Conservation (phyloP, 1,140 invertebrate genomes). For the Microplitis demolitor region DNA sequence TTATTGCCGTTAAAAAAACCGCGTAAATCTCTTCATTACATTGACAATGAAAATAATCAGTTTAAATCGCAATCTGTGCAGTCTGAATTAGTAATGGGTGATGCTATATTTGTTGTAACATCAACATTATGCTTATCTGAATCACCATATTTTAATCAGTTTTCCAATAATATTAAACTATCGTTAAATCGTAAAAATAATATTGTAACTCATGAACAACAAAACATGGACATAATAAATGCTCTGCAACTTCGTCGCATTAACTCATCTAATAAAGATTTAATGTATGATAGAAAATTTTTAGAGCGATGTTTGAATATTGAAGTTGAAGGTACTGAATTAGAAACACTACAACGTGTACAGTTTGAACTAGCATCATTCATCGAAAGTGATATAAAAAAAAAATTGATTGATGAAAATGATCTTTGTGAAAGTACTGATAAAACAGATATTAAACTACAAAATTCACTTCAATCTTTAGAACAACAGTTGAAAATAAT, state of each 20-base stretch:
- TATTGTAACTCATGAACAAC: constrained; percentile 35
- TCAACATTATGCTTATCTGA: constrained; percentile 45
- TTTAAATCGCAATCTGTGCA: constrained; percentile 29
- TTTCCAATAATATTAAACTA: constrained; percentile 24
- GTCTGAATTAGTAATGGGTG: constrained; percentile 49
- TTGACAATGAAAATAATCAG: constrained; percentile 5
- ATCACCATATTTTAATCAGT: constrained; percentile 18
- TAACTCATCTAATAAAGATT: constrained; percentile 11
- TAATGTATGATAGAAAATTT: constrained; percentile 36
- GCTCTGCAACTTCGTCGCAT: constrained; percentile 51
- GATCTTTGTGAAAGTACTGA: constrained; percentile 1
- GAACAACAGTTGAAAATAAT: constrained; percentile 52
- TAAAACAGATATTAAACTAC: background rate
- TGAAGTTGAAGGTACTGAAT: constrained; percentile 51
- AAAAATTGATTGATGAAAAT: constrained; percentile 25
- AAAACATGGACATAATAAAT: constrained; percentile 55
- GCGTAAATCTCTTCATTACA: constrained; percentile 28
- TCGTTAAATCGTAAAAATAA: constrained; percentile 15
- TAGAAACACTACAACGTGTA: constrained; percentile 42
- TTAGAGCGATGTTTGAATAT: constrained; percentile 54
- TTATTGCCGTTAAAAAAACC: constrained; percentile 56
- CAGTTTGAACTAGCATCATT: constrained; percentile 50
- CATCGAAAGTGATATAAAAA: constrained; percentile 49
- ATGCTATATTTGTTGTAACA: constrained; percentile 51
- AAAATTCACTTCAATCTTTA: constrained; percentile 40